These are phyloP conservation scores for Yponomeuta evonymella DNA, from an alignment of 2,888 invertebrate genomes.

Conservation along the genomic window DNA sequence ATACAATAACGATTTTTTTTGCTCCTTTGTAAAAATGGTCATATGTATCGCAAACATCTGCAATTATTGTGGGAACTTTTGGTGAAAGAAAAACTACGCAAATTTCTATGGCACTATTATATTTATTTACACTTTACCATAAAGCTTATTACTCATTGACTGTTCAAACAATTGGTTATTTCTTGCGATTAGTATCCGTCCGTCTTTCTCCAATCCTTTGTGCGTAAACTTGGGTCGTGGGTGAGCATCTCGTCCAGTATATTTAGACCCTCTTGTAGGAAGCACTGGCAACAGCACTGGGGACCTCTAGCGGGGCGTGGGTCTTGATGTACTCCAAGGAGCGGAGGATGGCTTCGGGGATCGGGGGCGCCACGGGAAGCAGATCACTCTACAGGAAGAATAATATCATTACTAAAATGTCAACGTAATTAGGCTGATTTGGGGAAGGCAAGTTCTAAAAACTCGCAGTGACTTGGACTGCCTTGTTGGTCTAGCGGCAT, in stretches of 20 bases:
- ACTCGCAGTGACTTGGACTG: no score
- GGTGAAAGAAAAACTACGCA: neutral
- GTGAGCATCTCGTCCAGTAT: neutral
- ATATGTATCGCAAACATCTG: no score
- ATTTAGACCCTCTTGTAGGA: neutral
- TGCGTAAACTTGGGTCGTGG: neutral
- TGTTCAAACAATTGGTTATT: neutral
- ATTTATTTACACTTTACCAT: neutral
- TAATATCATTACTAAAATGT: neutral
- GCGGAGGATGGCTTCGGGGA: slow-evolving; percentile 44
- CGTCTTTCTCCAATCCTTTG: neutral
- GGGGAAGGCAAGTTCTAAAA: no score
- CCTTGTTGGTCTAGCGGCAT: no score
- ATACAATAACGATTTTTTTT: no score
- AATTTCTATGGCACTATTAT: neutral
- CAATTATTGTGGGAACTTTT: neutral
- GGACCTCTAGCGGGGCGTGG: slow-evolving; percentile 27
- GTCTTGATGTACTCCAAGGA: slow-evolving; percentile 41
- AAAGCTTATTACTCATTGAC: neutral
- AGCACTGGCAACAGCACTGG: neutral
- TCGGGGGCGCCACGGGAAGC: slow-evolving; percentile 42
- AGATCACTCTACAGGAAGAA: slow-evolving; percentile 32
- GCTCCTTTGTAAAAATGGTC: no score
- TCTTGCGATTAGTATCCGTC: neutral
- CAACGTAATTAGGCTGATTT: no score